phyloP scores from a whole-genome alignment of 2,797 vertebrate genomes.

The Danio jaintianensis region DNA sequence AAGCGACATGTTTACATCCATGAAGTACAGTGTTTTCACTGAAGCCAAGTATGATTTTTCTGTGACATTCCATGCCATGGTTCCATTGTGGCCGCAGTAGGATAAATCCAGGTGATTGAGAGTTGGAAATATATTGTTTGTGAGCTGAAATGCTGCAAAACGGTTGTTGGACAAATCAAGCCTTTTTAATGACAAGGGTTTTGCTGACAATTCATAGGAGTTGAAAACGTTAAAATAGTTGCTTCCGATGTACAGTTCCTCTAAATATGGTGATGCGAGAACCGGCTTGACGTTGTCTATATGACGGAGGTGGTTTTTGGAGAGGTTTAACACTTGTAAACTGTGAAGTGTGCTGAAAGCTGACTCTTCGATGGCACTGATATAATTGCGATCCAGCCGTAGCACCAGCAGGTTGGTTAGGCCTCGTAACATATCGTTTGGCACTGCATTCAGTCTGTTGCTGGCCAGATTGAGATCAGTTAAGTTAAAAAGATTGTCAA shows the following conservation, averaged over 20 bases:
- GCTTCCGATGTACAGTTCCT: conserved; percentile 57
- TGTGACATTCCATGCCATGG: conserved; percentile 48
- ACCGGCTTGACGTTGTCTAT: conserved; percentile 42
- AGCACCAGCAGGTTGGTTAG: conserved; percentile 52
- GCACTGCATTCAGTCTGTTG: conserved; percentile 57
- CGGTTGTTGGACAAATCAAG: conserved; percentile 52
- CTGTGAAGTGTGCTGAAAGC: conserved; percentile 55
- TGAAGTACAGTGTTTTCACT: conserved; percentile 59
- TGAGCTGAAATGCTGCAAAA: conserved; percentile 52
- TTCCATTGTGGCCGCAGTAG: conserved; percentile 48
- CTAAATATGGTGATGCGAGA: conserved; percentile 47
- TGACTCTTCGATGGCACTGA: conserved; percentile 46
- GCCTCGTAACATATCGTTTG: conserved; percentile 38
- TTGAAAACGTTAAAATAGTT: conserved; percentile 56
- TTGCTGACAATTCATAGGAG: conserved; percentile 49
- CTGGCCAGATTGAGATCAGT: conserved; percentile 54
- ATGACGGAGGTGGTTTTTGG: conserved; percentile 52
- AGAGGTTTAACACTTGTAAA: conserved; percentile 60
- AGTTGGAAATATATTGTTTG: conserved; percentile 55
- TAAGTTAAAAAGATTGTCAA: conserved; percentile 51
- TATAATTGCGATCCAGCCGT: conserved; percentile 54
- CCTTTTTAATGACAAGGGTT: conserved; percentile 41
- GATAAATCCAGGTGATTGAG: conserved; percentile 60
- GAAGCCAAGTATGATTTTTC: conserved; percentile 60
- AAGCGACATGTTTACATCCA: conserved; percentile 56